Evolutionary conservation across 2,888 invertebrate genomes (phyloP).

Genomic region (Eristalis tenax): DNA sequence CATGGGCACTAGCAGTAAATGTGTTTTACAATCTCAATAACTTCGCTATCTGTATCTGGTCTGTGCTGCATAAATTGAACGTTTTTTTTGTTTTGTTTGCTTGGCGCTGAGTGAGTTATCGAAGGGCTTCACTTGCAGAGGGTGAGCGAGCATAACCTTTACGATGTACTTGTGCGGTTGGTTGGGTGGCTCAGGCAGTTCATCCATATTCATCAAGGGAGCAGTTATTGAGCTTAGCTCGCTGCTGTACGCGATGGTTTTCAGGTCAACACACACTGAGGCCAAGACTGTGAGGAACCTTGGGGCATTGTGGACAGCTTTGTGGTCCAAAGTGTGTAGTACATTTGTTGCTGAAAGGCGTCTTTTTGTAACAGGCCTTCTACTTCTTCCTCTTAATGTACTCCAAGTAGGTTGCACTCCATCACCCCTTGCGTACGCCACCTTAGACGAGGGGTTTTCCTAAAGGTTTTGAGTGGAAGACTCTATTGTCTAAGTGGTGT

Average conservation of each 20-base stretch:
- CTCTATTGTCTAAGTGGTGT: too few species aligned
- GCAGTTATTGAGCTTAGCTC: neutral
- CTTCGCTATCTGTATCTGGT: constrained; percentile 14
- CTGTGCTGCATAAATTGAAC: neutral
- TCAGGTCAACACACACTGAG: neutral
- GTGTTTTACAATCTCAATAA: constrained; percentile 35
- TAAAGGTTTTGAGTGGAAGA: too few species aligned
- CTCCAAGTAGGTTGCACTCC: too few species aligned
- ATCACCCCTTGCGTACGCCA: too few species aligned
- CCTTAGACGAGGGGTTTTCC: too few species aligned
- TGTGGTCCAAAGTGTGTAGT: too few species aligned
- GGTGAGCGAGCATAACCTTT: neutral
- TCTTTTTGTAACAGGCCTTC: too few species aligned
- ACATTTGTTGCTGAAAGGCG: too few species aligned
- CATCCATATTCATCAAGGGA: neutral
- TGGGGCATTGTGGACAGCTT: neutral
- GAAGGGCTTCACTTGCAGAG: neutral
- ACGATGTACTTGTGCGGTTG: neutral
- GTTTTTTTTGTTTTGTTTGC: neutral
- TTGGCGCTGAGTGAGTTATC: neutral
- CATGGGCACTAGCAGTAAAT: constrained; percentile 38
- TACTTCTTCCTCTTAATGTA: too few species aligned
- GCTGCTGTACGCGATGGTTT: neutral
- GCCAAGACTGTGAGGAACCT: neutral
- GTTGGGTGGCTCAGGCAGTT: neutral